Evolutionary conservation across 2,797 vertebrate species (phyloP).

Genomic region (Cheracebus regulus): DNA sequence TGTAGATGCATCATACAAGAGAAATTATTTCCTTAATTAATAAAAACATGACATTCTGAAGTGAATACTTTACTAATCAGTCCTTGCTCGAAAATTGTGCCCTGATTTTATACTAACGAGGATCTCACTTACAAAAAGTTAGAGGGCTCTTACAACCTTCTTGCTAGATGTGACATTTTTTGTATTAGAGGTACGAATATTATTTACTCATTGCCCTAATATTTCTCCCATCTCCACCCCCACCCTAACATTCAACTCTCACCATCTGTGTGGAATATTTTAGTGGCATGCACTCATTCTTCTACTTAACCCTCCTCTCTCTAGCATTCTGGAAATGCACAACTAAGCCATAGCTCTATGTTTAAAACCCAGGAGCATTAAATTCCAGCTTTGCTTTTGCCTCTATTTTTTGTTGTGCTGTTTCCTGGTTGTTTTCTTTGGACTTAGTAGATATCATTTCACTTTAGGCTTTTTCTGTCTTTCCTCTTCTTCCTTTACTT

Average conservation of each 20-base stretch:
- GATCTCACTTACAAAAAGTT: slow-evolving; percentile 65
- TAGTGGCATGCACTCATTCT: not conserved
- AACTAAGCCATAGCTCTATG: not conserved
- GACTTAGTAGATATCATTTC: not conserved
- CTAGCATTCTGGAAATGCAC: not conserved
- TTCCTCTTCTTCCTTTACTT: not conserved
- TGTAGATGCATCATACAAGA: slow-evolving; percentile 59
- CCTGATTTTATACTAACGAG: slow-evolving; percentile 58
- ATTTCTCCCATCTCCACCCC: not conserved
- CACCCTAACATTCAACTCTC: not conserved
- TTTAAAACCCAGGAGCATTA: not conserved
- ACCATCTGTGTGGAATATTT: not conserved
- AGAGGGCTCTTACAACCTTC: not conserved
- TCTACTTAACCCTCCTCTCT: not conserved
- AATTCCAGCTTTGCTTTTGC: not conserved
- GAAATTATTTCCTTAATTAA: slow-evolving; percentile 64
- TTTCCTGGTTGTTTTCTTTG: not conserved
- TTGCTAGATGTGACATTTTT: slow-evolving; percentile 10
- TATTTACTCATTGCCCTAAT: not conserved
- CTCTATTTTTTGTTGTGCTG: not conserved
- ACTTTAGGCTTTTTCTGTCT: not conserved
- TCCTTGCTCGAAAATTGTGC: slow-evolving; percentile 64
- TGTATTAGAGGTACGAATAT: not conserved
- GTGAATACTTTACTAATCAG: slow-evolving; percentile 42
- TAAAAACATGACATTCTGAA: slow-evolving; percentile 36